Conservation (phyloP, 2,113 vertebrate species). For the Pelecanoides urinatrix region DNA sequence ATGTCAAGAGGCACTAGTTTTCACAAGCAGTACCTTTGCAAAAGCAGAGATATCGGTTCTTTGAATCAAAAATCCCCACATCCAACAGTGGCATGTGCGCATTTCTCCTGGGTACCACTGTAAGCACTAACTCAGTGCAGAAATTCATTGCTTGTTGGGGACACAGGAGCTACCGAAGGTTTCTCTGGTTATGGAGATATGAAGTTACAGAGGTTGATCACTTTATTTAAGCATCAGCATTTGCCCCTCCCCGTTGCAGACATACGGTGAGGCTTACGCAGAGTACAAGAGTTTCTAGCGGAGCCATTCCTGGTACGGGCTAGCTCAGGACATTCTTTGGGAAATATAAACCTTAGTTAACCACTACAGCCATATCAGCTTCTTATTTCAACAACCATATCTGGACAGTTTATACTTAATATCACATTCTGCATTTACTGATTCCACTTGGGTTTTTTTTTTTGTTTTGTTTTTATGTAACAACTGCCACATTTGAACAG, state of each 20-base stretch:
- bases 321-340: not conserved
- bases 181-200: not conserved
- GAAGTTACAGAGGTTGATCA: not conserved
- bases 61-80: not conserved
- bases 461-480: not conserved
- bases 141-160: not conserved
- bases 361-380: rapidly evolving
- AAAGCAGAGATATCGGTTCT: not conserved
- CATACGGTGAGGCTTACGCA: rapidly evolving
- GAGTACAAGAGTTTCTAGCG: not conserved
- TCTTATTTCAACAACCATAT: not conserved
- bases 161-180: not conserved
- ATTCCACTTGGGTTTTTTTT: not conserved
- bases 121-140: not conserved
- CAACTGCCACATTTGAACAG: not conserved
- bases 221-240: not conserved
- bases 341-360: not conserved
- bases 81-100: not conserved
- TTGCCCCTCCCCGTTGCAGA: not conserved
- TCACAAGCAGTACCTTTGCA: not conserved
- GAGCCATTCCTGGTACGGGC: not conserved
- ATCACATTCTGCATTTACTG: not conserved
- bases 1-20: not conserved
- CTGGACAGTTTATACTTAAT: not conserved
- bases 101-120: not conserved